phyloP scores from a whole-genome alignment of 2,113 vertebrate species.

The Penelope pileata region DNA sequence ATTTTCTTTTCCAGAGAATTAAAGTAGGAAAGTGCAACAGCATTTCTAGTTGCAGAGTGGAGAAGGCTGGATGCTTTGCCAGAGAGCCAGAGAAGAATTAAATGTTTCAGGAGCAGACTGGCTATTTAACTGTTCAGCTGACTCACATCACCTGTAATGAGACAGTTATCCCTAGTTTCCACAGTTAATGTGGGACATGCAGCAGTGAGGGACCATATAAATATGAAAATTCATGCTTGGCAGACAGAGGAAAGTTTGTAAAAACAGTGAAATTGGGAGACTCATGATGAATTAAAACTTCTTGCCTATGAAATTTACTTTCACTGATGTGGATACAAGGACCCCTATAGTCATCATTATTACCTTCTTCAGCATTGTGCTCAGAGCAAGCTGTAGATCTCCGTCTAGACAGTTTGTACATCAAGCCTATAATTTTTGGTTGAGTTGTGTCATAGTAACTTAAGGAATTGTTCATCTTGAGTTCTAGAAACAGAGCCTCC shows the following conservation, averaged over 20 bases:
- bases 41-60: not conserved
- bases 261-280: not conserved
- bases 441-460: not conserved
- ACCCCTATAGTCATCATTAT: rapidly evolving
- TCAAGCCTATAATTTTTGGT: not conserved
- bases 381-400: not conserved
- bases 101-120: not conserved
- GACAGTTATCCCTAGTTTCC: not conserved
- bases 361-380: not conserved
- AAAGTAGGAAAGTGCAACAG: not conserved
- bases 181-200: not conserved
- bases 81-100: not conserved
- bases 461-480: not conserved
- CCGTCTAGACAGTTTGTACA: not conserved
- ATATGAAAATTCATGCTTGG: not conserved
- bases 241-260: not conserved
- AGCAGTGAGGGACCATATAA: not conserved
- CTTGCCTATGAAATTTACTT: not conserved
- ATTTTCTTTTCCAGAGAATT: constrained; percentile 27
- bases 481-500: not conserved
- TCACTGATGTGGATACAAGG: not conserved
- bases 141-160: not conserved
- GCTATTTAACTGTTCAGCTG: not conserved
- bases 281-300: not conserved
- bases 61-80: not conserved